Evolutionary conservation across 1,140 invertebrate genomes (phyloP), one percentile per base, ranked within the genome.

Genomic region (Lepidurus couesii): DNA sequence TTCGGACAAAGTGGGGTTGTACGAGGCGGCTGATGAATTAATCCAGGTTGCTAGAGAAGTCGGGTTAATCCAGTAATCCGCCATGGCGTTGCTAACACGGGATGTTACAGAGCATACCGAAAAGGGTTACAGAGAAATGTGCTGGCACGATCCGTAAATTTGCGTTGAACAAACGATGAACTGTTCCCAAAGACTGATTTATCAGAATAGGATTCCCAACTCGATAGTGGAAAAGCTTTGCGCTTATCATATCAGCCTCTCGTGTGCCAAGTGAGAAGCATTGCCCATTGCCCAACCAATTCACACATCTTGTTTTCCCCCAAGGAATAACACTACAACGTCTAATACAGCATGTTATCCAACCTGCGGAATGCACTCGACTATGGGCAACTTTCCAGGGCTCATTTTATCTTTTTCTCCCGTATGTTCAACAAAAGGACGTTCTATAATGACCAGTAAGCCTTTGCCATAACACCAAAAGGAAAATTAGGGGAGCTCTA

Each of bases 191-290:
- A 65, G 13, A 65, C 53, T 9, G 21, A 65, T 21, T 65, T 65
- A 65, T 65, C 53, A 65, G 53, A 65, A 65, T 21, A 65, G 16
- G 13, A 65, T 21, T 7, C 16, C 16, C 1, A 65, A 16, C 53
- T 65, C 53, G 53, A 65, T 65, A 65, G 21, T 65, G 6, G 3
- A 65, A 65, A 65, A 65, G 53, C 53, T 16, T 34, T 9, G 53
- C 53, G 6, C 53, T 65, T 65, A 65, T 65, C 53, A 65, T 65
- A 65, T 65, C 53, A 65, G 53, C 53, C 8, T 65, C 53, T 9
- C n/a, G 53, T 65, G 53, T 21, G 53, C 53, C 9, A n/a, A 21
- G 53, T n/a, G 21, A 65, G 53, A 9, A 65, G 6, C 53, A 21
- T 65, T 65, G 53, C 16, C 6, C 8, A 9, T 65, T 65, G 21